Base-by-base conservation (phyloP, 2,797 vertebrate genomes). In the Diceros bicornis region DNA sequence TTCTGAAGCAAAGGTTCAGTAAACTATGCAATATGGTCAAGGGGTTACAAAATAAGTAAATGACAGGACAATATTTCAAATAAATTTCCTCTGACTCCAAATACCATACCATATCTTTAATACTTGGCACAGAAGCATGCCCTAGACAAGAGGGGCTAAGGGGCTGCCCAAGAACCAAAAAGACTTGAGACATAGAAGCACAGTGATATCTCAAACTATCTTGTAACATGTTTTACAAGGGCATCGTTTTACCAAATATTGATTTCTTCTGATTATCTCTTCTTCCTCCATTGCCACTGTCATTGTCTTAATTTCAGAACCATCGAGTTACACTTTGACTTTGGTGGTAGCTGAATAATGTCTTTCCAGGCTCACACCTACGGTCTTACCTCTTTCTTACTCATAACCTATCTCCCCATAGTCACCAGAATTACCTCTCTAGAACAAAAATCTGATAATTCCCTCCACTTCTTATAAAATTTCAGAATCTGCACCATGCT, bases 91-190 rank as follows among this genome's bases (percentile, higher is more conserved):
- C 8, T 69, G 64, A 18, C 1, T 9, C 20, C 25, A 78, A 66
- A 52, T 59, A 18, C 12, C 34, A 21, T 2, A 32, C 18, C n/a
- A 0, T 14, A 50, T 29, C 32, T 37, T 59, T 86, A 64, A 50
- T 2, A 29, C 4, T 4, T 74, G 23, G 21, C n/a, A n/a, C 37
- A 27, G 12, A 6, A 47, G 8, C 11, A 59, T n/a, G 7, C 32
- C 18, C 25, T 37, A 32, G 59, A 16, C 21, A 10, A 3, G 27
- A 5, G 0, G 11, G 17, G 23, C 34, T 1, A 0, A 41, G 14
- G 8, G 16, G 23, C 6, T 1, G 32, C 23, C 4, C 25, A 55
- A 16, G 17, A 34, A 44, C 8, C 47, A 44, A 78, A 29, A 62
- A 69, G 18, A 62, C 21, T 16, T 55, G 1, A 4, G 59, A 13